A percentile compares a stretch with the other conserved stretches of the same genome.
Conservation (phyloP, 2,888 invertebrate species). For the Sminthurinus aureus region DNA sequence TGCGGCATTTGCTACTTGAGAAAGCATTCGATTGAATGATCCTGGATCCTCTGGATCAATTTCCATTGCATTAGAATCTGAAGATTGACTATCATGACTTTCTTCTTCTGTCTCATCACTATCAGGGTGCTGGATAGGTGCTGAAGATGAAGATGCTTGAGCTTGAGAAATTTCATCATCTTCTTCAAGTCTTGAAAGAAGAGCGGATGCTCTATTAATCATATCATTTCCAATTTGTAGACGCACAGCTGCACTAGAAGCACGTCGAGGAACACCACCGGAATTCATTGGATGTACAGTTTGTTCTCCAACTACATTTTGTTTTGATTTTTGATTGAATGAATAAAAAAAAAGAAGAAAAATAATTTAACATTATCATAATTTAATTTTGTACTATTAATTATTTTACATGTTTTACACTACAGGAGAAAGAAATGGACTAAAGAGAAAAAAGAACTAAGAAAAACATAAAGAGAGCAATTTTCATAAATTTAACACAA, state of each 20-base stretch:
- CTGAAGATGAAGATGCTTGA: background rate
- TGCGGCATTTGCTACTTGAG: slow-evolving; percentile 54
- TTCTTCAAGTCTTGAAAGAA: slow-evolving; percentile 52
- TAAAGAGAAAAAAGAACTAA: background rate
- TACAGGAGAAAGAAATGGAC: too few relatives aligned
- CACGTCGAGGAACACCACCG: background rate
- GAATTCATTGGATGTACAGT: slow-evolving; percentile 15
- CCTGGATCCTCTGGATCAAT: slow-evolving; percentile 47
- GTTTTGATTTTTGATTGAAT: too few relatives aligned
- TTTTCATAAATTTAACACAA: background rate
- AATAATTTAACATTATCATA: background rate
- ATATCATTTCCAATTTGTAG: slow-evolving; percentile 54
- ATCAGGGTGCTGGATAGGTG: background rate
- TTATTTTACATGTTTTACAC: background rate
- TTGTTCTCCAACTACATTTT: slow-evolving; percentile 30
- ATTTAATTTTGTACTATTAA: background rate
- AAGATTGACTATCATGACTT: slow-evolving; percentile 15
- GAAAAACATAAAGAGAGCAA: background rate
- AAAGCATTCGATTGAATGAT: slow-evolving; percentile 52
- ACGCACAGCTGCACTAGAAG: slow-evolving; percentile 52
- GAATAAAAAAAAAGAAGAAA: too few relatives aligned
- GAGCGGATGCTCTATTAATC: slow-evolving; percentile 52
- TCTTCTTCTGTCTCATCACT: background rate
- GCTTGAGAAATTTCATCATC: slow-evolving; percentile 47
- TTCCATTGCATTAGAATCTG: slow-evolving; percentile 46